These are phyloP conservation scores for Stomorhina lunata DNA, from an alignment of 2,888 invertebrate species.

Conservation along the genomic window DNA sequence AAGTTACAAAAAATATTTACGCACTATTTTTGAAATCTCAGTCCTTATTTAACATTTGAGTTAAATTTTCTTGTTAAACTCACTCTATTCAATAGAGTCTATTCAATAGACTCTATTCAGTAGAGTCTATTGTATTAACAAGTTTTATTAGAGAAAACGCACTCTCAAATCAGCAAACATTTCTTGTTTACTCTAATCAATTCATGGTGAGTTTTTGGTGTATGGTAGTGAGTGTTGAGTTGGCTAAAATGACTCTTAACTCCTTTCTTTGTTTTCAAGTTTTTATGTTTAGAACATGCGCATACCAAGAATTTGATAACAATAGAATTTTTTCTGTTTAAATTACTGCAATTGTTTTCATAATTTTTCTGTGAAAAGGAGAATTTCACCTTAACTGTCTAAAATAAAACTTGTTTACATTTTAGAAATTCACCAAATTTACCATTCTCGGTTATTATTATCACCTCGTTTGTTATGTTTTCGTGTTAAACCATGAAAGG, in stretches of 20 bases:
- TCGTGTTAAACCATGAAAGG: neutral
- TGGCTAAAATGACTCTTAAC: neutral
- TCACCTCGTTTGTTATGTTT: slow-evolving; percentile 23
- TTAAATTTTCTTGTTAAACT: too few relatives aligned
- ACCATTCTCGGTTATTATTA: too few relatives aligned
- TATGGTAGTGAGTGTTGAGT: neutral
- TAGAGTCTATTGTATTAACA: too few relatives aligned
- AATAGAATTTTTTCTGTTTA: neutral
- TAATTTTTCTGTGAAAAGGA: neutral
- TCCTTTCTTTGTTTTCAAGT: neutral
- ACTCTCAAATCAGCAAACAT: too few relatives aligned
- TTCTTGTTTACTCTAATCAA: too few relatives aligned
- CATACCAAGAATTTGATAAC: neutral
- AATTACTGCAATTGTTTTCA: slow-evolving; percentile 12
- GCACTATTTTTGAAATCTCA: too few relatives aligned
- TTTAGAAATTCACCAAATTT: slow-evolving; percentile 35
- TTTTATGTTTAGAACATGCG: slow-evolving; percentile 2
- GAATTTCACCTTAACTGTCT: slow-evolving; percentile 3
- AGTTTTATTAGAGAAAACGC: too few relatives aligned
- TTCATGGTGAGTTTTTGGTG: too few relatives aligned
- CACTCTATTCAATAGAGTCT: too few relatives aligned
- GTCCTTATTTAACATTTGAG: too few relatives aligned
- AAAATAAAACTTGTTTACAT: slow-evolving; percentile 37
- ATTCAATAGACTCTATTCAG: too few relatives aligned
- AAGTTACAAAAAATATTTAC: too few relatives aligned